Evolutionary conservation across 2,888 invertebrate genomes (phyloP), one percentile per base, ranked within the genome.

Genomic region (Drosophila atripex): DNA sequence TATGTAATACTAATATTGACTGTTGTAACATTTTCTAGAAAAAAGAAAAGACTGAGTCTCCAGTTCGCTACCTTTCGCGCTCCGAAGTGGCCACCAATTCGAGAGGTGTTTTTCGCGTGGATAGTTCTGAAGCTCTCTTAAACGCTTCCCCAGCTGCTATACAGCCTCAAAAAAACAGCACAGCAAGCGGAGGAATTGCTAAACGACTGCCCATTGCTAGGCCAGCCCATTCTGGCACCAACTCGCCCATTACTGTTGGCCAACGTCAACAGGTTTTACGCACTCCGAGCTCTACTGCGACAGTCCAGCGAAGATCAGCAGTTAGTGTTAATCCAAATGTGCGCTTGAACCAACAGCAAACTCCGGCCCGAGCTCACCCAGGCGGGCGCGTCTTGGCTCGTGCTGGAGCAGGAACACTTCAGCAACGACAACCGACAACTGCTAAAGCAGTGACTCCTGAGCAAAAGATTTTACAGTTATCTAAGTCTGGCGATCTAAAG

Each of bases 401-500:
- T 30, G 73, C 60, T 54, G 61, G 61, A 5, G 28, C 84, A 7
- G 87, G 89, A 25, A 55, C 76, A 12, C 75, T 51, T 5, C 74
- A 53, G 54, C 75, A 70, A 51, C 53, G 54, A 12, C 70, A 65
- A n/a, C 57, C 70, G 28, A 6, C 7, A 12, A 7, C 39, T 16
- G 50, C 39, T 9, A 89, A 90, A 47, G 85, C 78, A 30, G 89
- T 91, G 16, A 91, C 91, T 9, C 91, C 91, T 0, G 91, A 91
- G 60, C 91, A 92, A 61, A 91, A 91, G 80, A 91, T 91, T 28
- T 68, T 91, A 7, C 92, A 93, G 25, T 90, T 93, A 0, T 93
- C 93, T 0, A 93, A 93, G 86, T 93, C 89, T 82, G 93, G 78
- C 76, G 93, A 90, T 90, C 91, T 79, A 86, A 93, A 89, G 89